Evolutionary conservation across 1,140 invertebrate species (phyloP).

Genomic region (Harpegnathos saltator): DNA sequence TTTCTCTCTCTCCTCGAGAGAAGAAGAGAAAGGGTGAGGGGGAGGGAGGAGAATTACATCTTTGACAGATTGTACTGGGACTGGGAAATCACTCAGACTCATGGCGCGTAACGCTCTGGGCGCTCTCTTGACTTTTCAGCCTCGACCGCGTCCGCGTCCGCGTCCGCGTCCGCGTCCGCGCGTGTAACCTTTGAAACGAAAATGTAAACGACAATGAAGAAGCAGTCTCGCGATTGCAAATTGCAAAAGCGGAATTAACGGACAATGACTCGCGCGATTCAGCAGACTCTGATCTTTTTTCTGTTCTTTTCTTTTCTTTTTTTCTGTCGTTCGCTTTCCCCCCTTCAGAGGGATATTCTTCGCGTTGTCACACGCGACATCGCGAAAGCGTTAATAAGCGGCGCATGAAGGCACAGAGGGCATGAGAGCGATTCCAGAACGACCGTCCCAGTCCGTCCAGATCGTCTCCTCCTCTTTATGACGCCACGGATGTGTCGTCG

Average conservation of each 20-base stretch:
- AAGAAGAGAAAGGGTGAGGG: not conserved
- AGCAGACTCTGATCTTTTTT: not conserved
- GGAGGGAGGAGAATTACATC: not conserved
- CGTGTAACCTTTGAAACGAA: no score
- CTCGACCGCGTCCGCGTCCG: not conserved
- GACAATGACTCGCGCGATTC: no score
- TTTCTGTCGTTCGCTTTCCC: not conserved
- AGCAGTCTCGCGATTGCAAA: no score
- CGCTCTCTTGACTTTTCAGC: slow-evolving; percentile 1
- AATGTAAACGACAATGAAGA: no score
- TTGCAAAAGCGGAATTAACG: no score
- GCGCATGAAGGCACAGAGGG: slow-evolving; percentile 1
- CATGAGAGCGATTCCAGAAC: slow-evolving; percentile 57
- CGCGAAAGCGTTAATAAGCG: slow-evolving; percentile 55
- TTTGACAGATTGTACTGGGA: slow-evolving; percentile 7
- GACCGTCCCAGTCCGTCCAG: slow-evolving; percentile 39
- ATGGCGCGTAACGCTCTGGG: not conserved
- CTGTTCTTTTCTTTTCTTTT: not conserved
- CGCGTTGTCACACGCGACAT: slow-evolving; percentile 44
- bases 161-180: no score
- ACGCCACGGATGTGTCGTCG: slow-evolving; percentile 69
- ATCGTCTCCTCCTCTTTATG: slow-evolving; percentile 48
- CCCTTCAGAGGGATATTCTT: not conserved
- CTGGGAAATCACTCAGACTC: no score
- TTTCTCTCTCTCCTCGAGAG: not conserved